Percentiles rank a stretch among this genome's conserved stretches.
phyloP scores from a whole-genome alignment of 2,888 invertebrate genomes.

The Blera fallax region DNA sequence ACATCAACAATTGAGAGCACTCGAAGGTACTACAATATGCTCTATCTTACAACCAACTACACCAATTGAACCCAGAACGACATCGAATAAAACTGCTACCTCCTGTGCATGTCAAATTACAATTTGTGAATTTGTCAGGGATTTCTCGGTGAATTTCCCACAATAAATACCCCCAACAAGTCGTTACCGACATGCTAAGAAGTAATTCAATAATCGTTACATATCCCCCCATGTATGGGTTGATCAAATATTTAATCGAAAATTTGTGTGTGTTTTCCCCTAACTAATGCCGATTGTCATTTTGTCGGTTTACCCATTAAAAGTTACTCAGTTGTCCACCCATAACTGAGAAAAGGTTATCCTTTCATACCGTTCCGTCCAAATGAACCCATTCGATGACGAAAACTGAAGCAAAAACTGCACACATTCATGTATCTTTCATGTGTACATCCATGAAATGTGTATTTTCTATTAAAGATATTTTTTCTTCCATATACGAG shows the following conservation, averaged over 20 bases:
- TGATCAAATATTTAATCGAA: conserved; percentile 11
- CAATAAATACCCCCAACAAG: background rate
- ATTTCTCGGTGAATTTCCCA: background rate
- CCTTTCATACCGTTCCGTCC: background rate
- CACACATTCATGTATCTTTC: no score
- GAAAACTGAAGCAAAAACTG: background rate
- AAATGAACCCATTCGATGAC: background rate
- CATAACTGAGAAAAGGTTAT: background rate
- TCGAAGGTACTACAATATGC: background rate
- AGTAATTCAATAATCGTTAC: conserved; percentile 42
- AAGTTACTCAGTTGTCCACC: background rate
- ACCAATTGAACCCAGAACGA: background rate
- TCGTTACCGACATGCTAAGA: conserved; percentile 4
- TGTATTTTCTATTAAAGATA: background rate
- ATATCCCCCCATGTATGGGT: background rate
- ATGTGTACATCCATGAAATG: background rate
- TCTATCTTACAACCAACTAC: background rate
- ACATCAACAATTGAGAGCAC: conserved; percentile 13
- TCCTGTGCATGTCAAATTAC: conserved; percentile 32
- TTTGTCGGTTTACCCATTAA: conserved; percentile 1
- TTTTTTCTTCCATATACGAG: conserved; percentile 5
- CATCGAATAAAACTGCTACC: conserved; percentile 20
- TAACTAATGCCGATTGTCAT: background rate
- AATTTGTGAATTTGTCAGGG: conserved; percentile 19
- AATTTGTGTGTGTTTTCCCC: background rate